phyloP scores from a whole-genome alignment of 2,113 vertebrate species.

The Dasyurus viverrinus region DNA sequence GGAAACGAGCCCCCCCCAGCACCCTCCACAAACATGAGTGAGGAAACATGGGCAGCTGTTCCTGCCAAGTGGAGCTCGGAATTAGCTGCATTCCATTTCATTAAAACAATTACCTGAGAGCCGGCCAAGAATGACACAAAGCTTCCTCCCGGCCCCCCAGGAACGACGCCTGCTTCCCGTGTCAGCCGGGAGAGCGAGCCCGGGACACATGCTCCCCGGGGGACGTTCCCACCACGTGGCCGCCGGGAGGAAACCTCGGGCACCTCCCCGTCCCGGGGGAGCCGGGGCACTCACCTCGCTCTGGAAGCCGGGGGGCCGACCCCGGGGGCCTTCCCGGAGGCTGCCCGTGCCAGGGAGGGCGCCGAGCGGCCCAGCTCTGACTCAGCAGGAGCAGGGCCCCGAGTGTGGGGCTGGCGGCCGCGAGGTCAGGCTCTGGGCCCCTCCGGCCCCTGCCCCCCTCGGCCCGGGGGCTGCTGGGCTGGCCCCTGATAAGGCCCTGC shows the following conservation, averaged over 20 bases:
- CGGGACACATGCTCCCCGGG: neutral
- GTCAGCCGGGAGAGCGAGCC: neutral
- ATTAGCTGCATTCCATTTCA: constrained; percentile 87
- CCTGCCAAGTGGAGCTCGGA: constrained; percentile 83
- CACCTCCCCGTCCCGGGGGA: neutral
- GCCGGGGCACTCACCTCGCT: constrained; percentile 12
- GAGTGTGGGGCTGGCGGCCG: neutral
- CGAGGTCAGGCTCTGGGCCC: neutral
- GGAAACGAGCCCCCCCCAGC: constrained; percentile 35
- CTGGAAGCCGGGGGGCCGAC: constrained; percentile 17
- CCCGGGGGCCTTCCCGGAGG: neutral
- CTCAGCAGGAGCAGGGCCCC: constrained; percentile 40
- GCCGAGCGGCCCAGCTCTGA: constrained; percentile 51
- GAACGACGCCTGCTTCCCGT: constrained; percentile 50
- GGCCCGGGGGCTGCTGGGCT: neutral
- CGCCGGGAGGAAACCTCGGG: neutral
- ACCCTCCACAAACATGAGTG: constrained; percentile 38
- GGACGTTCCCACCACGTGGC: accelerated
- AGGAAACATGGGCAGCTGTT: constrained; percentile 68
- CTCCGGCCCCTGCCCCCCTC: neutral
- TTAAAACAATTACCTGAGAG: constrained; percentile 89
- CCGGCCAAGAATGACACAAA: constrained; percentile 88
- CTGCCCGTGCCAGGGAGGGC: constrained; percentile 62
- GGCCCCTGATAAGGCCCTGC: constrained; percentile 48
- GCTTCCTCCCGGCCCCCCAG: constrained; percentile 82